phyloP scores from a whole-genome alignment of 1,140 invertebrate species.

The Spodoptera frugiperda region DNA sequence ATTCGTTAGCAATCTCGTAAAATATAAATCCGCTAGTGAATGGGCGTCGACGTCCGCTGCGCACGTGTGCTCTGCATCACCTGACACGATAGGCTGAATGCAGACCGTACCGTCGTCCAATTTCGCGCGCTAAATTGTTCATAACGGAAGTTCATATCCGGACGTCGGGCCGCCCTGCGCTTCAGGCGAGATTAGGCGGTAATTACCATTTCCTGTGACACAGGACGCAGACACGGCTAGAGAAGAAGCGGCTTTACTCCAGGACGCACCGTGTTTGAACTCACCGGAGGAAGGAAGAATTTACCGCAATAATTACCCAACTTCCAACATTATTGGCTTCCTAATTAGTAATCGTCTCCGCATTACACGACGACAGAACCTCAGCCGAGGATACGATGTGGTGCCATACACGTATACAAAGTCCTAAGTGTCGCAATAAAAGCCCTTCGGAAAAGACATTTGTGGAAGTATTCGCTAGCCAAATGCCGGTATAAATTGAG shows the following conservation, averaged over 20 bases:
- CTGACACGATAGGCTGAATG: slow-evolving; percentile 72
- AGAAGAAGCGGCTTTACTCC: slow-evolving; percentile 70
- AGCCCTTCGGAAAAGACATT: slow-evolving; percentile 41
- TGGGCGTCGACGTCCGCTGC: slow-evolving; percentile 65
- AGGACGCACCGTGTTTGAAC: slow-evolving; percentile 67
- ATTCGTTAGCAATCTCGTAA: slow-evolving; percentile 60
- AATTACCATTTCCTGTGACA: slow-evolving; percentile 87
- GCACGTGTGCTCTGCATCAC: slow-evolving; percentile 68
- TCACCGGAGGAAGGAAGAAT: slow-evolving; percentile 68
- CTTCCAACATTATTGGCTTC: slow-evolving; percentile 55
- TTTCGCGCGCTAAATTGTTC: slow-evolving; percentile 88
- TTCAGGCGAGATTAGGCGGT: slow-evolving; percentile 87
- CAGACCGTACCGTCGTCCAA: slow-evolving; percentile 84
- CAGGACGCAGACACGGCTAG: slow-evolving; percentile 81
- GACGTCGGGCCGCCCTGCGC: slow-evolving; percentile 80
- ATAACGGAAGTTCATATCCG: slow-evolving; percentile 89
- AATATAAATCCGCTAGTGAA: slow-evolving; percentile 66
- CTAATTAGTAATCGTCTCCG: slow-evolving; percentile 46
- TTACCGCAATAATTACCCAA: slow-evolving; percentile 54
- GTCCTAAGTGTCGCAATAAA: slow-evolving; percentile 41
- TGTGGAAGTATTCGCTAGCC: slow-evolving; percentile 44
- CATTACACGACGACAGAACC: slow-evolving; percentile 19
- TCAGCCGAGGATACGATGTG: not conserved
- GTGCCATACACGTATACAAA: not conserved
- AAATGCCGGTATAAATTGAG: slow-evolving; percentile 63